Evolutionary conservation across 2,888 invertebrate genomes (phyloP), one percentile per base, ranked within the genome.

Genomic region (Hirudinaria manillensis): DNA sequence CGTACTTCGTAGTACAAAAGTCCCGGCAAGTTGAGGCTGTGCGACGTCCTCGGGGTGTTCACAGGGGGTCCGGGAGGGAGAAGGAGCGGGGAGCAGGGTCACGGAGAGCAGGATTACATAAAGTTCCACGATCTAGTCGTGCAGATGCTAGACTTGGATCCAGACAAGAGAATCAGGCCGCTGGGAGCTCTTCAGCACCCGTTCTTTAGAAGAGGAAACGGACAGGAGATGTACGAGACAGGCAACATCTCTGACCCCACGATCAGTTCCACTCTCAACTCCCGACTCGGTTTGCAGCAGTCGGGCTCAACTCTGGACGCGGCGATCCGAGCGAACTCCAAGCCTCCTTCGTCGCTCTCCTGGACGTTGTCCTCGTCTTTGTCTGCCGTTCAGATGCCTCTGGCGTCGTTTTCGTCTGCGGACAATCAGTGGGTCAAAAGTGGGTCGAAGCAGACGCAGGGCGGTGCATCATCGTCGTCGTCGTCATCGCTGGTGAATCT

Each of bases 121-220:
- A 97, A 97, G 87, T 99, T 99, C 87, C 96, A 97, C 80, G 98
- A 99, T 89, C 90, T 99, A 85, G 96, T 99, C 83, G 89, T 94
- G 82, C 92, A 95, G 86, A 99, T 99, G 99, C 88, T 99, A 83
- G 96, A 97, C 86, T 98, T 93, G 87, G 98, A 99, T 87, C 97
- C 98, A 68, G 95, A 96, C 87, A 93, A 93, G 80, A 90, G 99
- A 81, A 94, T 99, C 83, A 96, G 96, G 83, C 97, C 99, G 79
- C 95, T 95, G 88, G 95, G 97, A 88, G 98, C 97, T 85, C 89
- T 99, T 82, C 96, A 84, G 80, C 84, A 85, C 79, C 83, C 84
- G 79, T 84, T 85, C 80, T 85, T 85, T 88, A 96, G 96, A 87
- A 89, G 95, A 84, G 97, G 97, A 87, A 91, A 93, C 80, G 96